Evolutionary conservation across 2,113 vertebrate species (phyloP).

Genomic region (Ellobius talpinus): DNA sequence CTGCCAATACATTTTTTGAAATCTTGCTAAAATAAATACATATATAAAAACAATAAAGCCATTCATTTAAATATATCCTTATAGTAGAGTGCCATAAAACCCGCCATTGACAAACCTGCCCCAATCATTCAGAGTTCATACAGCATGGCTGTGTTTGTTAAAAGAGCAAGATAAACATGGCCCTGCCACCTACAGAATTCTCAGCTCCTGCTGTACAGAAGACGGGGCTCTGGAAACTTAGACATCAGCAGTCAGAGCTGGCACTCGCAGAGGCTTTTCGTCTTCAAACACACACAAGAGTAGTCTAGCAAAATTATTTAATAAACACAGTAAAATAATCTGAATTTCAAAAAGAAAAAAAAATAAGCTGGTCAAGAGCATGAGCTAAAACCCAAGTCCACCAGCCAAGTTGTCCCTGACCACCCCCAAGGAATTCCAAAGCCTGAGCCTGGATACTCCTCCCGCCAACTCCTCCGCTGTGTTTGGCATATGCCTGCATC

Average conservation of each 20-base stretch:
- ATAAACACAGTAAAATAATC: not conserved
- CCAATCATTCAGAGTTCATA: not conserved
- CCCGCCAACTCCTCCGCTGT: not conserved
- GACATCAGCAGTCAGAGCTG: not conserved
- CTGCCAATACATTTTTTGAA: not conserved
- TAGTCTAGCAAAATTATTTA: not conserved
- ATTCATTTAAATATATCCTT: not conserved
- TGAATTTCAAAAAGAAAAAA: not conserved
- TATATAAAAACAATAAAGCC: not conserved
- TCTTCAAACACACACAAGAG: not conserved
- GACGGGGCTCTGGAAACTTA: not conserved
- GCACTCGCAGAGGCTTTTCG: not conserved
- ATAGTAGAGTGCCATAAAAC: not conserved
- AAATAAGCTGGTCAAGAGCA: not conserved
- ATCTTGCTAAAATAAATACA: not conserved
- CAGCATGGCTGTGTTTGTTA: not conserved
- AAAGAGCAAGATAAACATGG: not conserved
- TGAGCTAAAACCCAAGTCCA: not conserved
- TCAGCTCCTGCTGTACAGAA: not conserved
- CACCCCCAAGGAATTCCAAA: not conserved
- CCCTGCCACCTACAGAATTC: not conserved
- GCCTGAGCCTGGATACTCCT: too few relatives aligned
- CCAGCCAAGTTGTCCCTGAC: not conserved
- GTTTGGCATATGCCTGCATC: not conserved
- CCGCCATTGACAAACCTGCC: not conserved